Base-by-base conservation (phyloP, 2,888 invertebrate genomes). In the Cordilura impudica region DNA sequence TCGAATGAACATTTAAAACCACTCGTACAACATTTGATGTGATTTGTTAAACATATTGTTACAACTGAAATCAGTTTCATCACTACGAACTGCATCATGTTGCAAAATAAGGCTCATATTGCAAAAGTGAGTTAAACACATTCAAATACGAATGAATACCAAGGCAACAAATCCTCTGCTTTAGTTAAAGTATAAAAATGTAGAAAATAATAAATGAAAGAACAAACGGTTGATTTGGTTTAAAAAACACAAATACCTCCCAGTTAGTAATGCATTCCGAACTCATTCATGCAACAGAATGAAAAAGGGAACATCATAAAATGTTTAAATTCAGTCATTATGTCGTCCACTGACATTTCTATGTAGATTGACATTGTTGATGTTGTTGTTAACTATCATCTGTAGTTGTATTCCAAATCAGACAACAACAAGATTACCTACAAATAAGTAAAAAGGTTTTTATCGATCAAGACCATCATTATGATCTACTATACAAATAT, bases 61-160 rank as follows among this genome's bases (percentile, higher is more conserved):
- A 23, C 31, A 58, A 19, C 23, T 66, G 10, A 14, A 60, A 39
- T 49, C 29, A 4, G 47, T 49, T 63, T 56, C 39, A 18, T 8
- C 39, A 18, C n/a, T 56, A 47, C 43, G n/a, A 18, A 60, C 35
- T 43, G 56, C 63, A 60, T 63, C 43, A 63, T 63, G 69, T 78
- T 74, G 73, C 73, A 74, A 74, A 78, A 73, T 70, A 73, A 74
- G 78, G 78, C 78, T 78, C 73, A 73, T 60, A 65, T 78, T 78
- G 78, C 78, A 78, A 39, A 69, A 73, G n/a, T 12, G 14, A 23
- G 19, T 23, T 60, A 65, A 45, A 26, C 26, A 4, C 6, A 6
- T 26, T 58, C 19, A 61, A 61, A 71, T 45, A 39, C 43, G 54
- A 60, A 18, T 23, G 12, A 12, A 43, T 54, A 35, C n/a, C 29